Percentiles rank a stretch among this genome's conserved stretches.
Conservation (phyloP, 2,888 invertebrate species). For the Chydorus sphaericus region DNA sequence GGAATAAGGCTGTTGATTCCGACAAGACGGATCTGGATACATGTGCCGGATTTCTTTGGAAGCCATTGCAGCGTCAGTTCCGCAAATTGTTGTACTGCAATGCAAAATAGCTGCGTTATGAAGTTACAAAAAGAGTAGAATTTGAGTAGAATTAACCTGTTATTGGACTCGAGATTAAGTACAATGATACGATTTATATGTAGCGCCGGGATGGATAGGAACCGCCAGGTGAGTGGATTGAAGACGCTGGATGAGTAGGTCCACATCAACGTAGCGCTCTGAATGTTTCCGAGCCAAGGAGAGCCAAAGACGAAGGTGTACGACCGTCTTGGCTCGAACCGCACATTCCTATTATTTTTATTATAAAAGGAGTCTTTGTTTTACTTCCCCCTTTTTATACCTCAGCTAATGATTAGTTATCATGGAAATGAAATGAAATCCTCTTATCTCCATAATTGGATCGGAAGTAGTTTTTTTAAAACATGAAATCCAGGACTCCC, state of each 20-base stretch:
- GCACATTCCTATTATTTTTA: background rate
- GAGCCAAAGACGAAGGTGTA: conserved; percentile 53
- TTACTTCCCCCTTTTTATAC: too few relatives aligned
- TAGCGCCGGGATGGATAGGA: conserved; percentile 55
- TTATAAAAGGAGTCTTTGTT: too few relatives aligned
- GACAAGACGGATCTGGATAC: background rate
- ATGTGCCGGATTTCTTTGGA: background rate
- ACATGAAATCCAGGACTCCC: too few relatives aligned
- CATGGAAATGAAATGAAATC: too few relatives aligned
- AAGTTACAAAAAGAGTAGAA: background rate
- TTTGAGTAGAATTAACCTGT: conserved; percentile 37
- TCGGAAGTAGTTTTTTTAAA: too few relatives aligned
- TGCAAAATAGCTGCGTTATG: background rate
- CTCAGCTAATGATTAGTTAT: too few relatives aligned
- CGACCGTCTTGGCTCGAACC: conserved; percentile 53
- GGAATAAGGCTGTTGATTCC: background rate
- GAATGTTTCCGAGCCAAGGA: conserved; percentile 47
- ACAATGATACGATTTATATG: conserved; percentile 54
- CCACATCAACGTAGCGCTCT: conserved; percentile 57
- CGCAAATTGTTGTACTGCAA: conserved; percentile 9
- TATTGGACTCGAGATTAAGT: conserved; percentile 52
- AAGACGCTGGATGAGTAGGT: conserved; percentile 59
- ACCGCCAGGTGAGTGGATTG: conserved; percentile 70
- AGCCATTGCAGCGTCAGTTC: conserved; percentile 1
- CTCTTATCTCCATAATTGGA: too few relatives aligned